phyloP scores from a whole-genome alignment of 1,140 invertebrate genomes.

The Leptinotarsa undecemlineata region DNA sequence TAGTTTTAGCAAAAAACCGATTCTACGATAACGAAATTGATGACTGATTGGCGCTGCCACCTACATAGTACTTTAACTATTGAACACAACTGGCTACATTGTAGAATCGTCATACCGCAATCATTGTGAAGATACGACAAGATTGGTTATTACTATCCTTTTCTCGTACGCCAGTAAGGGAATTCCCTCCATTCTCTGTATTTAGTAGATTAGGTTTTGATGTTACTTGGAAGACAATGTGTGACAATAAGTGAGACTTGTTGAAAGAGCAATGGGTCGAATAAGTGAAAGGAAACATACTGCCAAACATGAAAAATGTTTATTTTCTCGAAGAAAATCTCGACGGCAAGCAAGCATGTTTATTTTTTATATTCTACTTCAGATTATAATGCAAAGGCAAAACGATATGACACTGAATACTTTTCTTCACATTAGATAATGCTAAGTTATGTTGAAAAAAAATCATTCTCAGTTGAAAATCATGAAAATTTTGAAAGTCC shows the following conservation, averaged over 20 bases:
- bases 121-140: too few species aligned
- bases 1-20: too few species aligned
- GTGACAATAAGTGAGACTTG: neutral
- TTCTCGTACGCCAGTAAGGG: too few species aligned
- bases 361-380: neutral
- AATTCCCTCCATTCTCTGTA: too few species aligned
- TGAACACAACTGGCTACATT: too few species aligned
- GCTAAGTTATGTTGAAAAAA: neutral
- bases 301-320: conserved; percentile 4
- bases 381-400: neutral
- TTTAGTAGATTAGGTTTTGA: too few species aligned
- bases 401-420: neutral
- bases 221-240: too few species aligned
- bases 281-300: neutral
- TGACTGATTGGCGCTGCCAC: too few species aligned
- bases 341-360: neutral
- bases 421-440: neutral
- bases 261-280: neutral
- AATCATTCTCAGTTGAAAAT: neutral
- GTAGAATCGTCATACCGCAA: too few species aligned
- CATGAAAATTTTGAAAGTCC: neutral
- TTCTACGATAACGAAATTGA: too few species aligned
- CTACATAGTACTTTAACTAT: too few species aligned
- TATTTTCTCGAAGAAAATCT: conserved; percentile 1
- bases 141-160: too few species aligned